phyloP scores from a whole-genome alignment of 2,888 invertebrate species.

The Aricia artaxerxes region DNA sequence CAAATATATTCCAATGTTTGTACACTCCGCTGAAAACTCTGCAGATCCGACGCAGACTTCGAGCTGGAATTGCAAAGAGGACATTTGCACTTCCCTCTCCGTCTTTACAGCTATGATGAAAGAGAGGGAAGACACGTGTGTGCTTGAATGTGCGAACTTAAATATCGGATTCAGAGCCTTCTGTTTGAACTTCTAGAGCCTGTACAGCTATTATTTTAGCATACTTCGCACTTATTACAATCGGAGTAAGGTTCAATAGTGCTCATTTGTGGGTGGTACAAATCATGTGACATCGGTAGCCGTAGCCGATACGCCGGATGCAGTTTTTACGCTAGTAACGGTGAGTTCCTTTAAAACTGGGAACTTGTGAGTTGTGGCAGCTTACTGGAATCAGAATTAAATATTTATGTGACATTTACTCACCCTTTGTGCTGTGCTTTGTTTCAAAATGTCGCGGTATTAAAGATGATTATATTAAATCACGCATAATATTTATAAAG shows the following conservation, averaged over 20 bases:
- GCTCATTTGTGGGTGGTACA: background rate
- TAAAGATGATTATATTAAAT: background rate
- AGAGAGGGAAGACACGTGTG: background rate
- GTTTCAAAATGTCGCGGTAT: background rate
- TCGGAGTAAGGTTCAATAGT: background rate
- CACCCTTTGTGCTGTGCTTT: background rate
- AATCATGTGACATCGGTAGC: background rate
- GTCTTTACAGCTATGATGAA: background rate
- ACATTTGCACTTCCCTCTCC: background rate
- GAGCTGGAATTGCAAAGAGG: background rate
- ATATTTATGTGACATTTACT: background rate
- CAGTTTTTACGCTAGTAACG: background rate
- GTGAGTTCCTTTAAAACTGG: background rate
- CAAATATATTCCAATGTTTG: background rate
- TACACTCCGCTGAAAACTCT: background rate
- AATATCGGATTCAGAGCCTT: background rate
- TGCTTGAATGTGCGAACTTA: background rate
- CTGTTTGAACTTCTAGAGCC: background rate
- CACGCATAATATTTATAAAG: too few species aligned
- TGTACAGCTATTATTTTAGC: background rate
- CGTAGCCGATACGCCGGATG: conserved; percentile 1
- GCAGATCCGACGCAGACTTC: background rate
- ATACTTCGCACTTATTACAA: background rate
- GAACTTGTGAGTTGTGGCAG: background rate
- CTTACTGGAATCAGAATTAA: background rate